These are phyloP conservation scores for Basileuterus tristriatus DNA, from an alignment of 2,797 vertebrate species.

Conservation along the genomic window DNA sequence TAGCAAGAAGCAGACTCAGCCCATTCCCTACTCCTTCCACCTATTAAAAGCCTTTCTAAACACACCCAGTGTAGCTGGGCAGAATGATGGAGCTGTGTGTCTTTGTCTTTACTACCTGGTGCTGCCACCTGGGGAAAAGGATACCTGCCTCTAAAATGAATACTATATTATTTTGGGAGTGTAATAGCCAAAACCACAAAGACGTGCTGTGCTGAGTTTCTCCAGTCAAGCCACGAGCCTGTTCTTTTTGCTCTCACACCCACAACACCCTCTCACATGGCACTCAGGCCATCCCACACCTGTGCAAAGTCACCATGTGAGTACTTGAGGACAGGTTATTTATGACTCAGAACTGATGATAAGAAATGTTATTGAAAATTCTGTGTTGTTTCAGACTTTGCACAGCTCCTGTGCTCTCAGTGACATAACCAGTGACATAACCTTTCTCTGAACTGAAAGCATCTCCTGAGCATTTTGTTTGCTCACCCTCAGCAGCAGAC, in stretches of 20 bases:
- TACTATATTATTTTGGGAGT: not conserved
- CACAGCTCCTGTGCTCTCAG: not conserved
- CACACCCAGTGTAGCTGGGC: no score
- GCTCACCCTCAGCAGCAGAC: not conserved
- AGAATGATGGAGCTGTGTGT: no score
- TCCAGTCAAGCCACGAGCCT: not conserved
- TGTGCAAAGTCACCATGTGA: fast-evolving
- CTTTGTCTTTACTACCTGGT: no score
- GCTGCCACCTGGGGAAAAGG: no score
- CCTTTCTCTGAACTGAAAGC: not conserved
- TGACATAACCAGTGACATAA: not conserved
- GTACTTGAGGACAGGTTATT: not conserved
- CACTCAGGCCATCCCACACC: not conserved
- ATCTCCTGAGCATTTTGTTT: not conserved
- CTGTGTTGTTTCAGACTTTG: not conserved
- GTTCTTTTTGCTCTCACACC: not conserved
- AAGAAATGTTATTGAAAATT: not conserved
- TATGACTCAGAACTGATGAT: not conserved
- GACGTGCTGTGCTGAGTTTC: not conserved
- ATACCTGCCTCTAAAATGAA: not conserved
- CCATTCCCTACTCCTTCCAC: no score
- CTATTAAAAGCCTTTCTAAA: no score
- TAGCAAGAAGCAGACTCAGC: no score
- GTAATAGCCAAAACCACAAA: not conserved
- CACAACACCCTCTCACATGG: not conserved